Base-by-base conservation (phyloP, 1,140 invertebrate genomes). In the Galleria mellonella region DNA sequence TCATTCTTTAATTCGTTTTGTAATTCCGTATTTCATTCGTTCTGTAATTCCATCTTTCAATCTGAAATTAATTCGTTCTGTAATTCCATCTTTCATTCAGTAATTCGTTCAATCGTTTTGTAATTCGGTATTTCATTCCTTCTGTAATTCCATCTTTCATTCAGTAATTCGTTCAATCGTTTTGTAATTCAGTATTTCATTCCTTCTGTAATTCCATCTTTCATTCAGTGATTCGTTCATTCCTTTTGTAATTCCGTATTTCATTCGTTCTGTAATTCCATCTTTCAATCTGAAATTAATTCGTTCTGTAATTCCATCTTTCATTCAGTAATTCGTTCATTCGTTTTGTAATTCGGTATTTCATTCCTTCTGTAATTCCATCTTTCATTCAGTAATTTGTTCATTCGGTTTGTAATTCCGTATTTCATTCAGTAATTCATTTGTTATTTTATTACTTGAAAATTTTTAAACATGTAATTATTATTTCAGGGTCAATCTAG, bases 401-500 rank as follows among this genome's bases (percentile, higher is more conserved):
- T 35, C 13, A 4, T 15, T n/a, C 14, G 23, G n/a, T n/a, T n/a
- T n/a, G n/a, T n/a, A n/a, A n/a, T n/a, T 39, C 17, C 12, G n/a
- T 30, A 23, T 7, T 41, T 9, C 5, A 23, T 2, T 11, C 30
- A 32, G 2, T 32, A 9, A 2, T 41, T 41, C 13, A 41, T 31
- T n/a, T n/a, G n/a, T n/a, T n/a, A n/a, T 23, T 23, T 23, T 3
- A 3, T 2, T 23, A 23, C 2, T 6, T 23, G 17, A 23, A 23
- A 23, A 6, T 23, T 23, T 3, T 2, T 3, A 23, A 2, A 3
- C 6, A 23, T 2, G 2, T 9, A n/a, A 17, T 37, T 10, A 15
- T 46, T 35, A 23, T 74, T 78, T 3, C 53, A 88, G 87, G 87
- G 86, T 88, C 0, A 87, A 85, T 47, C 46, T 87, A 17, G 87